Evolutionary conservation across 2,888 invertebrate species (phyloP), one percentile per base, ranked within the genome.

Genomic region (Synergus laeviventris): DNA sequence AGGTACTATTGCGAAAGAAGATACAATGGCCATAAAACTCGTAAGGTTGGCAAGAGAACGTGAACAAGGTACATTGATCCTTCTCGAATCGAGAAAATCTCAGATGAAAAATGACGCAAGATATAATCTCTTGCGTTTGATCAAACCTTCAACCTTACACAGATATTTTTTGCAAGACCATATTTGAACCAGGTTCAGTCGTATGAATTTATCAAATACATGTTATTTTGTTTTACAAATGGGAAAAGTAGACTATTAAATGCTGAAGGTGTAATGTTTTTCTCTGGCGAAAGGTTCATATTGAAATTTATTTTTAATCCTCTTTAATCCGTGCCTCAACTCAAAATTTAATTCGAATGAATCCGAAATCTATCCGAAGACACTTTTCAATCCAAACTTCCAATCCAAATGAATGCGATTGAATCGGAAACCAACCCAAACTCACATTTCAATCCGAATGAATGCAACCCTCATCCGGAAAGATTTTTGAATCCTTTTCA

Each of bases 11-110:
- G 70, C 49, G n/a, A 49, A 70, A 70, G 11, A 24, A 42, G 42
- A 8, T 45, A 70, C 66, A 70, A 49, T 70, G 66, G 16, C 66
- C 16, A 49, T 70, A 70, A 70, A 70, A 45, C 31, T 49, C 16
- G 31, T 45, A 70, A 24, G 31, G 11, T 62, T 45, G 66, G 24
- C 9, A 70, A 45, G 24, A 45, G 21, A 70, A 45, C 42, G 31
- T 31, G 31, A n/a, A 49, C 31, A 70, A n/a, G n/a, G 24, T 66
- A 70, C 70, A 45, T 70, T 70, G 49, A 49, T 45, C 70, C 42
- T n/a, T 45, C 66, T n/a, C n/a, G 49, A 70, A 45, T 45, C 42
- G 39, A 39, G 21, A 64, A 64, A 64, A 64, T 42, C 39, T 64
- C 38, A 39, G 18, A 38, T 62, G 62, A 62, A 38, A 62, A 36